A percentile compares a stretch with the other conserved stretches of the same genome.
These are phyloP conservation scores for Thecophora atra DNA, from an alignment of 2,888 invertebrate species.

Conservation along the genomic window DNA sequence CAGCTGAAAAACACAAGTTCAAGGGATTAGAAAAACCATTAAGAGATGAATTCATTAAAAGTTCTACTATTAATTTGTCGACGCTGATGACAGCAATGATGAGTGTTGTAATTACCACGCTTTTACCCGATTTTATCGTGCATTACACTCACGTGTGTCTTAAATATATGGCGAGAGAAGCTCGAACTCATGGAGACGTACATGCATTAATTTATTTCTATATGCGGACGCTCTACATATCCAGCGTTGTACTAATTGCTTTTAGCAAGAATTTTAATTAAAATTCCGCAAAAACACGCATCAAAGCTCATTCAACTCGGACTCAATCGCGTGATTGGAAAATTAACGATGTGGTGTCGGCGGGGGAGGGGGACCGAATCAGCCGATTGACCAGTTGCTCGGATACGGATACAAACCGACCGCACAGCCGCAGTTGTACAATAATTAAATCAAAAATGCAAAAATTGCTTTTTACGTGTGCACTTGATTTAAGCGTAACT, in stretches of 20 bases:
- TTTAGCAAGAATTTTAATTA: conserved; percentile 42
- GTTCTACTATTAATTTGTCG: no score
- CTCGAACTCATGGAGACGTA: no score
- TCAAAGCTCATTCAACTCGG: conserved; percentile 23
- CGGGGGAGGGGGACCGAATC: not conserved
- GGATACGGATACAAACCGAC: conserved; percentile 10
- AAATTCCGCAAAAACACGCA: conserved; percentile 39
- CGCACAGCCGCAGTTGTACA: conserved; percentile 2
- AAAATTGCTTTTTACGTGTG: not conserved
- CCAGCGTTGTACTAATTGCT: conserved; percentile 34
- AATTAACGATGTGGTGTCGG: not conserved
- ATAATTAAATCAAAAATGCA: conserved; percentile 12
- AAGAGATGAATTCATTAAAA: not conserved
- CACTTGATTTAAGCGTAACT: conserved; percentile 30
- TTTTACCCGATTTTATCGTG: no score
- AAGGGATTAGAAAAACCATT: not conserved
- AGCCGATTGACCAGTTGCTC: conserved; percentile 1
- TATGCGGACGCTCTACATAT: not conserved
- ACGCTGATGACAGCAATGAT: no score
- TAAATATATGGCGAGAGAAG: no score
- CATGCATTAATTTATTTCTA: no score
- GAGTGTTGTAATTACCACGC: no score
- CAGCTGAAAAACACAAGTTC: conserved; percentile 71
- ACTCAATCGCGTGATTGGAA: conserved; percentile 5
- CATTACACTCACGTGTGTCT: no score